These are phyloP conservation scores for Pyrocephalus nanus DNA, from an alignment of 2,797 vertebrate species.

Conservation along the genomic window DNA sequence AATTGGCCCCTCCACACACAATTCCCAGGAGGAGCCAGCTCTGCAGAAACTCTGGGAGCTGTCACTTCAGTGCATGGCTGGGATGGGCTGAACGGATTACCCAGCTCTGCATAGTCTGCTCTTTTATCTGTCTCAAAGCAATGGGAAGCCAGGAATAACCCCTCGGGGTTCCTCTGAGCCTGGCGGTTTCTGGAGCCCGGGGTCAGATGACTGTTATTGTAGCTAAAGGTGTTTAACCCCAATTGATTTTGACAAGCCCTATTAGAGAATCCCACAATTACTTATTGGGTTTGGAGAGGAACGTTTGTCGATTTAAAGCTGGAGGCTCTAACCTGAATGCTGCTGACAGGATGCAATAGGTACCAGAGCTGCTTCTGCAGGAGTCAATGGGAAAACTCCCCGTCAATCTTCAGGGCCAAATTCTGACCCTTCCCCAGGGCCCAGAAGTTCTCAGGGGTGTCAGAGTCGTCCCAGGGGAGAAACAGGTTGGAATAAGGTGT, in stretches of 20 bases:
- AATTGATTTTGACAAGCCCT: slow-evolving; percentile 66
- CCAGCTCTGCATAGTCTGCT: slow-evolving; percentile 53
- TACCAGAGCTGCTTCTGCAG: neutral
- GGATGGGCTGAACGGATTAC: slow-evolving; percentile 48
- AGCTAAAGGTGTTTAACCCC: slow-evolving; percentile 62
- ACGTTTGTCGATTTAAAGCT: neutral
- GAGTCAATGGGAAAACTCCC: neutral
- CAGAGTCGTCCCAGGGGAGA: neutral
- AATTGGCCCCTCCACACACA: slow-evolving; percentile 53
- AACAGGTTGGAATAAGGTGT: rapidly evolving
- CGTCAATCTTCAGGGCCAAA: neutral
- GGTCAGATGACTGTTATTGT: slow-evolving; percentile 58
- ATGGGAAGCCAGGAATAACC: slow-evolving; percentile 48
- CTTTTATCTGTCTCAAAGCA: slow-evolving; percentile 60
- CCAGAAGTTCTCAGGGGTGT: neutral
- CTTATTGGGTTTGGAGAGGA: slow-evolving; percentile 27
- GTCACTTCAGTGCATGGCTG: slow-evolving; percentile 54
- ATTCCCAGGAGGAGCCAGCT: slow-evolving; percentile 64
- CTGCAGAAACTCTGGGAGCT: slow-evolving; percentile 65
- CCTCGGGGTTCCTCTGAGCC: slow-evolving; percentile 45
- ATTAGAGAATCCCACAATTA: slow-evolving; percentile 57
- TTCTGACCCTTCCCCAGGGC: neutral
- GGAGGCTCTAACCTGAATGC: neutral
- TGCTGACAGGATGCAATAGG: neutral
- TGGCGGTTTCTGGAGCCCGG: neutral